phyloP scores from a whole-genome alignment of 2,888 invertebrate genomes.

The Endotricha flammealis region DNA sequence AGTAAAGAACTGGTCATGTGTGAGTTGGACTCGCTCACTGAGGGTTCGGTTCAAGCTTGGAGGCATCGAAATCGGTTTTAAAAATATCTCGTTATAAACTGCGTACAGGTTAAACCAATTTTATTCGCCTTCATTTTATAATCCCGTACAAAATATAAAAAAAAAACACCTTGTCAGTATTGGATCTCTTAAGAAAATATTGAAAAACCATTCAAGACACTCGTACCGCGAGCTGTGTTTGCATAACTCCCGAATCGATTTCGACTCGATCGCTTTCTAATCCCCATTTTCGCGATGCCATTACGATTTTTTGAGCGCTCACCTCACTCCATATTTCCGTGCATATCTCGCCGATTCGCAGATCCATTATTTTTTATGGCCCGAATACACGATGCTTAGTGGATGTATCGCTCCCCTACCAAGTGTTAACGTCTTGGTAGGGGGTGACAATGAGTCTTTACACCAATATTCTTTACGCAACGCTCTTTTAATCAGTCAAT shows the following conservation, averaged over 20 bases:
- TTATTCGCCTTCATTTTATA: too few species aligned
- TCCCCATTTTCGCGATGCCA: constrained; percentile 74
- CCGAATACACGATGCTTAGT: constrained; percentile 69
- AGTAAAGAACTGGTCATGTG: too few species aligned
- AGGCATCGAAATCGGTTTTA: too few species aligned
- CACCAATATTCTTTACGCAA: constrained; percentile 1
- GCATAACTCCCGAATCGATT: constrained; percentile 63
- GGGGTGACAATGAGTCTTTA: constrained; percentile 43
- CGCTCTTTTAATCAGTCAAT: constrained; percentile 3
- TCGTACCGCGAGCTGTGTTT: constrained; percentile 42
- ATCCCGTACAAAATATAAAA: too few species aligned
- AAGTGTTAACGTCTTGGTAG: constrained; percentile 49
- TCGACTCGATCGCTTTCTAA: constrained; percentile 73
- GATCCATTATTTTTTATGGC: constrained; percentile 78
- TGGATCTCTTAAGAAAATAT: constrained; percentile 5
- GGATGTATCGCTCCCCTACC: constrained; percentile 54
- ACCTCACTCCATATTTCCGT: constrained; percentile 75
- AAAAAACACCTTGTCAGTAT: not conserved
- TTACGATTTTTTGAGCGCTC: constrained; percentile 74
- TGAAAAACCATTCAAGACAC: constrained; percentile 13
- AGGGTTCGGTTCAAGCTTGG: too few species aligned
- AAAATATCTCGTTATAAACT: too few species aligned
- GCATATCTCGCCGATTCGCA: constrained; percentile 76
- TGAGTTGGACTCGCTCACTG: too few species aligned
- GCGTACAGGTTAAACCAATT: too few species aligned